Evolutionary conservation across 2,113 vertebrate genomes (phyloP).

Genomic region (rat (Rattus norvegicus)): GRCr8 NC_086036.1:28273001-28273500

Average conservation of each 20-base stretch:
- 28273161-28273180: background rate
- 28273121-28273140: background rate
- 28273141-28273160: background rate
- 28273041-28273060: accelerated
- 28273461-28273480: background rate
- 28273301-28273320: background rate
- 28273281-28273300: background rate
- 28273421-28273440: background rate
- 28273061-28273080: background rate
- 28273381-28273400: background rate
- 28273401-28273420: background rate
- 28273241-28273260: background rate
- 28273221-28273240: background rate
- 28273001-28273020: background rate
- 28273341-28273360: background rate
- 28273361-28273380: background rate
- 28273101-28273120: background rate
- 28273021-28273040: background rate
- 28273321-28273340: background rate
- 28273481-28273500: background rate
- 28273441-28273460: background rate
- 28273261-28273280: background rate
- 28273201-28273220: background rate
- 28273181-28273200: background rate
- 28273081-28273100: background rate